Evolutionary conservation across 2,797 vertebrate species (phyloP).

Genomic region (Thamnophis elegans): DNA sequence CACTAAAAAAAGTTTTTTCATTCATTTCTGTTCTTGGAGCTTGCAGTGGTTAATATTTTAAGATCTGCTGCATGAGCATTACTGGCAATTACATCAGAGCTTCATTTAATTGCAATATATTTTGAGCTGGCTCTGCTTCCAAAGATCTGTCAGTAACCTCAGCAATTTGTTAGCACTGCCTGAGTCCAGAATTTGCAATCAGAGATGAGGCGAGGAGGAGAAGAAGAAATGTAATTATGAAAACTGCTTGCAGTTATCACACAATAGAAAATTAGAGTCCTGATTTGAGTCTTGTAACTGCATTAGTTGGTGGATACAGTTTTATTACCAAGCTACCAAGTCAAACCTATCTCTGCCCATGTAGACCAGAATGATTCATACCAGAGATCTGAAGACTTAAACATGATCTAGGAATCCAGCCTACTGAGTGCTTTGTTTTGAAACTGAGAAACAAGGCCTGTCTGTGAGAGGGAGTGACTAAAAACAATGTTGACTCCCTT

Average conservation of each 20-base stretch:
- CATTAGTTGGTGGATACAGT: neutral
- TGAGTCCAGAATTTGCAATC: neutral
- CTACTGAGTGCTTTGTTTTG: neutral
- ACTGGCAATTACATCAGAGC: neutral
- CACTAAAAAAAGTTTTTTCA: neutral
- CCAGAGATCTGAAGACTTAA: neutral
- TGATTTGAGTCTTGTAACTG: neutral
- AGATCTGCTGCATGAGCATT: slow-evolving; percentile 18
- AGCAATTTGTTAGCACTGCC: slow-evolving; percentile 27
- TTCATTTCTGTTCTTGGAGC: slow-evolving; percentile 11
- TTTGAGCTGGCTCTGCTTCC: slow-evolving; percentile 8
- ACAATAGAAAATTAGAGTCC: neutral
- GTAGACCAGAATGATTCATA: neutral
- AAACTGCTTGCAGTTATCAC: slow-evolving; percentile 3
- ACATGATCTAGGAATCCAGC: neutral
- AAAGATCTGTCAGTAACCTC: slow-evolving; percentile 27
- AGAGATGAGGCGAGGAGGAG: neutral
- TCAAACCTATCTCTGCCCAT: neutral
- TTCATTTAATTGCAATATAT: neutral
- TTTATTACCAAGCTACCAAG: neutral
- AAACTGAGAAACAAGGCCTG: neutral
- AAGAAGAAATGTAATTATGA: neutral
- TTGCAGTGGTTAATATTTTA: neutral
- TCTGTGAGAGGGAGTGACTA: neutral
- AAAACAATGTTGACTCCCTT: neutral